These are phyloP conservation scores for Ectemnius continuus DNA, from an alignment of 2,888 invertebrate species.

Conservation along the genomic window DNA sequence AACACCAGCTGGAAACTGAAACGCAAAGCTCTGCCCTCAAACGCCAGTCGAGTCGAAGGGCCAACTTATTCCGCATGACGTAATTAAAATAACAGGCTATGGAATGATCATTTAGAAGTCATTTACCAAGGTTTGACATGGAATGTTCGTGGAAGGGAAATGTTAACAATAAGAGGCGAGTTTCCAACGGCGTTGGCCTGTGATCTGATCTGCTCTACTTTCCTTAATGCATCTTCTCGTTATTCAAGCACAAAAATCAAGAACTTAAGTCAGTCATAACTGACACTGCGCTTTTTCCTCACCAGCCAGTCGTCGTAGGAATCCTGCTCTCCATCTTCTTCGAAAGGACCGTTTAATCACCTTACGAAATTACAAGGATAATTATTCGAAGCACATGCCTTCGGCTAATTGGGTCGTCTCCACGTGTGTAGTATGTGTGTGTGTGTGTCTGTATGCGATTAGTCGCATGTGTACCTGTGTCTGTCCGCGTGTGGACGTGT, in stretches of 20 bases:
- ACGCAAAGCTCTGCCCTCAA: too few relatives aligned
- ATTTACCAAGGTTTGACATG: not conserved
- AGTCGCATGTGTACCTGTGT: too few relatives aligned
- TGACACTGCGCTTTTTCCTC: not conserved
- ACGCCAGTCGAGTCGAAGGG: too few relatives aligned
- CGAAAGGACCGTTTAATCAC: constrained; percentile 67
- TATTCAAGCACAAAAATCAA: too few relatives aligned
- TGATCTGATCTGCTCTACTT: not conserved
- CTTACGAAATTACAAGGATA: constrained; percentile 67
- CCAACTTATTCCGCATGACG: too few relatives aligned
- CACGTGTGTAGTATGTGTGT: constrained; percentile 40
- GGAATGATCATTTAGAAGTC: too few relatives aligned
- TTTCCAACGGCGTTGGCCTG: constrained; percentile 14
- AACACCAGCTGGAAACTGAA: too few relatives aligned
- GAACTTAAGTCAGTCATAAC: too few relatives aligned
- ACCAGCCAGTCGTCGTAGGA: constrained; percentile 6
- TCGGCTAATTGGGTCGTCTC: constrained; percentile 62
- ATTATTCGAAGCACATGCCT: constrained; percentile 67
- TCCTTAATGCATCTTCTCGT: not conserved
- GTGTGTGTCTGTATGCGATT: too few relatives aligned
- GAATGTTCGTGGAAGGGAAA: not conserved
- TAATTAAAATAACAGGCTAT: too few relatives aligned
- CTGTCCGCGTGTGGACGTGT: constrained; percentile 9
- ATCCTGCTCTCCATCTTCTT: constrained; percentile 34
- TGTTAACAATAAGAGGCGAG: constrained; percentile 11